Evolutionary conservation across 2,113 vertebrate genomes (phyloP), one percentile per base, ranked within the genome.

Genomic region (Oncorhynchus nerka): DNA sequence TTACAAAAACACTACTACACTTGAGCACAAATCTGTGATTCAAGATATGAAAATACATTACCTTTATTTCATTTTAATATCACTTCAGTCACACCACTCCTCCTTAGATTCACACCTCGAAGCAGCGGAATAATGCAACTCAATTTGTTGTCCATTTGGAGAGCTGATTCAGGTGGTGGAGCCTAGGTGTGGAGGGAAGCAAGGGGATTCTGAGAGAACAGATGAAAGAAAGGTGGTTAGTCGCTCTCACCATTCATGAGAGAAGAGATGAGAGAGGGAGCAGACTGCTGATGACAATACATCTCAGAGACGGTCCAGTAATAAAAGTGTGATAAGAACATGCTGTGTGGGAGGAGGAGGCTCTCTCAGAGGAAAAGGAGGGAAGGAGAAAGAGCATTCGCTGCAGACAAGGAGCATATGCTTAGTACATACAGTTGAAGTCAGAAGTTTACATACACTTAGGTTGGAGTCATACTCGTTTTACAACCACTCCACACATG

Each of bases 281-380:
- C 73, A 57, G 84, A 76, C 76, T 19, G 73, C 2, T 39, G 75
- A 70, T 79, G 85, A 81, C 78, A 78, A 79, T 80, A 80, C 80
- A 85, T 88, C 88, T 80, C 76, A 81, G 81, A 92, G 66, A 89
- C 79, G 80, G 76, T 79, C 77, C 73, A 85, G 84, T 92, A 90
- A 92, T 93, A 89, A 89, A 91, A 90, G 87, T 86, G 84, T 88
- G 88, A 93, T 92, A 79, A 89, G 84, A 87, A 88, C 83, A 86
- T 78, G 85, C 83, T 87, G 75, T 81, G 71, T 75, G 70, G 68
- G 79, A 85, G 81, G 72, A 12, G 7, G 28, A 1, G 30, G 16
- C 30, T 81, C 39, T 39, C 69, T 72, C 66, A 75, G 49, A 66
- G 67, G 19, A 83, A 79, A 75, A 66, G 39, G 39, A 45, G 9